phyloP scores from a whole-genome alignment of 1,140 invertebrate species.

The Drosophila baimaii region DNA sequence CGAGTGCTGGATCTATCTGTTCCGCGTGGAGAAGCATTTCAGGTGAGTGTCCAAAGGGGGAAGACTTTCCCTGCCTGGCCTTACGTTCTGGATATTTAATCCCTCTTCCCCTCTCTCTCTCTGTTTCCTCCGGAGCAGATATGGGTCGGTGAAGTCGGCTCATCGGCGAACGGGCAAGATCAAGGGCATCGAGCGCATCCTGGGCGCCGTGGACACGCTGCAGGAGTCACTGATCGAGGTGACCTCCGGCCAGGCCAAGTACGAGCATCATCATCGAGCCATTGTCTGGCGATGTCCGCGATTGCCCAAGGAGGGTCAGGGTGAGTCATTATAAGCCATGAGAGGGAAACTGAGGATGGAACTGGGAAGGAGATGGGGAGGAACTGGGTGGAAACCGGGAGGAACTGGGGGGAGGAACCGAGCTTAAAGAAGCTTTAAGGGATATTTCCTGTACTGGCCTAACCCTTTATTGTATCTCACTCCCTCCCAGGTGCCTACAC shows the following conservation, averaged over 20 bases:
- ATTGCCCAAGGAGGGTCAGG: constrained; percentile 98
- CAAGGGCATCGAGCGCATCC: constrained; percentile 96
- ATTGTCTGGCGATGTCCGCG: constrained; percentile 99
- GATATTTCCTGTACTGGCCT: too few relatives aligned
- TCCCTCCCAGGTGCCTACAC: constrained; percentile 94
- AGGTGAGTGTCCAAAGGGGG: constrained; percentile 86
- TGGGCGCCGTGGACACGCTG: constrained; percentile 95
- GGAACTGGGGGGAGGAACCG: too few relatives aligned
- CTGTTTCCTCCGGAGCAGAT: constrained; percentile 50
- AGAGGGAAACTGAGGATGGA: too few relatives aligned
- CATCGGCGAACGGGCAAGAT: constrained; percentile 95
- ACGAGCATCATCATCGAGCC: constrained; percentile 98
- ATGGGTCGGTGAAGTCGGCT: constrained; percentile 99
- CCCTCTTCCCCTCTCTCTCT: background rate
- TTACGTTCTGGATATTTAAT: too few relatives aligned
- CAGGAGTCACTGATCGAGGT: constrained; percentile 98
- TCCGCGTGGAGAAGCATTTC: constrained; percentile 99
- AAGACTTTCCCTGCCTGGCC: too few relatives aligned
- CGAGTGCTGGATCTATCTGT: constrained; percentile 99
- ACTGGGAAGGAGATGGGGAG: too few relatives aligned
- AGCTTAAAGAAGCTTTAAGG: too few relatives aligned
- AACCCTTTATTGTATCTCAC: too few relatives aligned
- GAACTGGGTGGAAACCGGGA: too few relatives aligned
- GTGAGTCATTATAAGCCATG: constrained; percentile 85
- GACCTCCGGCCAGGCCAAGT: constrained; percentile 98